Evolutionary conservation across 1,140 invertebrate species (phyloP).

Genomic region (Drosophila simulans): DNA sequence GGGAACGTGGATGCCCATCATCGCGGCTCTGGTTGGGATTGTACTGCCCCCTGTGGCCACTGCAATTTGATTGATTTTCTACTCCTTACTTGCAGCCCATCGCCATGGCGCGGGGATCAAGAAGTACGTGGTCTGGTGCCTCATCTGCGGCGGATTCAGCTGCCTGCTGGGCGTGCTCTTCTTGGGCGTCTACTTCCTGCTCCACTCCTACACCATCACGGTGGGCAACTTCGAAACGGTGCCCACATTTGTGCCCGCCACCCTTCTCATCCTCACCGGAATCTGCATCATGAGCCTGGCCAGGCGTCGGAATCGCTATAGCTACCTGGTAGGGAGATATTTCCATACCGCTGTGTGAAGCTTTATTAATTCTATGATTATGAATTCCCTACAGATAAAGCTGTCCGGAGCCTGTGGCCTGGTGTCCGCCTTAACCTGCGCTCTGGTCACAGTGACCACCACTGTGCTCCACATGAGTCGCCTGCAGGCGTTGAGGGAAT

Average conservation of each 20-base stretch:
- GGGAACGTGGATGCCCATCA: slow-evolving; percentile 60
- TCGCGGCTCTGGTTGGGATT: slow-evolving; percentile 53
- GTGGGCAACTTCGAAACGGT: slow-evolving; percentile 93
- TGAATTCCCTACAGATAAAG: slow-evolving; percentile 88
- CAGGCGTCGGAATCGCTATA: slow-evolving; percentile 92
- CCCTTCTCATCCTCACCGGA: slow-evolving; percentile 93
- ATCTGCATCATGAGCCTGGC: slow-evolving; percentile 93
- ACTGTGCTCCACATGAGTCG: slow-evolving; percentile 97
- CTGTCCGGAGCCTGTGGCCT: slow-evolving; percentile 93
- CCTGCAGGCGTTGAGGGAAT: slow-evolving; percentile 93
- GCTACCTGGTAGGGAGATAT: slow-evolving; percentile 90
- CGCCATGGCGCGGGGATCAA: slow-evolving; percentile 84
- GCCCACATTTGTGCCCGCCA: slow-evolving; percentile 92
- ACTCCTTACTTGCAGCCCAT: slow-evolving; percentile 42
- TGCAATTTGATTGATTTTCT: neutral
- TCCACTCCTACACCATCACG: slow-evolving; percentile 91
- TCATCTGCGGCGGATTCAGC: slow-evolving; percentile 89
- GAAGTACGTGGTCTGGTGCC: slow-evolving; percentile 92
- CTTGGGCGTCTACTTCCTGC: slow-evolving; percentile 90
- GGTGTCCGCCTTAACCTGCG: slow-evolving; percentile 92
- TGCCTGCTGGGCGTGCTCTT: slow-evolving; percentile 90
- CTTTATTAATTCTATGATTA: neutral
- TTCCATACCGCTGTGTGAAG: accelerated
- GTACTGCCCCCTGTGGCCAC: neutral
- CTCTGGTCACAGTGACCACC: slow-evolving; percentile 95